phyloP scores from a whole-genome alignment of 2,888 invertebrate genomes.

The Amblyteles armatorius region DNA sequence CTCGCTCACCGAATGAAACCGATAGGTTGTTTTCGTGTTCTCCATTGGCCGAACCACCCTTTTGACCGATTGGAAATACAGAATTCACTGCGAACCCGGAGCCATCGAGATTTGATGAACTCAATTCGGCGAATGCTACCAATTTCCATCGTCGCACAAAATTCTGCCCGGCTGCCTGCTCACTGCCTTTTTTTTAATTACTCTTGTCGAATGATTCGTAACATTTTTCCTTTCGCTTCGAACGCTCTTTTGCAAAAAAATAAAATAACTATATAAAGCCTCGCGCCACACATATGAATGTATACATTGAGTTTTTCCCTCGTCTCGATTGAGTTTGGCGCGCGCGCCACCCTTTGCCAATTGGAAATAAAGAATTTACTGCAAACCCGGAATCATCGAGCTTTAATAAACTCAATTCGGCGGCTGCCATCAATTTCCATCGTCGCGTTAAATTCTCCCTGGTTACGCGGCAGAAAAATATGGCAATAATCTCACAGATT shows the following conservation, averaged over 20 bases:
- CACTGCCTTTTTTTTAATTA: background rate
- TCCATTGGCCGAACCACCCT: background rate
- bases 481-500: no score
- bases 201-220: no score
- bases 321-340: background rate
- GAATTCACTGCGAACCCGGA: background rate
- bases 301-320: background rate
- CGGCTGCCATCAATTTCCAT: no score
- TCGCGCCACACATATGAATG: conserved; percentile 39
- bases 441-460: no score
- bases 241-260: conserved; percentile 34
- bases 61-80: background rate
- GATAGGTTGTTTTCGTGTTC: background rate
- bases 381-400: background rate
- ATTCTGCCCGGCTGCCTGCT: background rate
- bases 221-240: background rate
- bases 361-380: background rate
- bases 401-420: no score
- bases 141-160: background rate
- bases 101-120: background rate
- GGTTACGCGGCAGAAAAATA: no score
- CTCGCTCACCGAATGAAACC: background rate
- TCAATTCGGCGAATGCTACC: background rate
- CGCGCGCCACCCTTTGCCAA: background rate
- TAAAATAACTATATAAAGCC: background rate